Evolutionary conservation across 2,888 invertebrate species (phyloP), one percentile per base, ranked within the genome.

Genomic region (Ferrisia virgata): DNA sequence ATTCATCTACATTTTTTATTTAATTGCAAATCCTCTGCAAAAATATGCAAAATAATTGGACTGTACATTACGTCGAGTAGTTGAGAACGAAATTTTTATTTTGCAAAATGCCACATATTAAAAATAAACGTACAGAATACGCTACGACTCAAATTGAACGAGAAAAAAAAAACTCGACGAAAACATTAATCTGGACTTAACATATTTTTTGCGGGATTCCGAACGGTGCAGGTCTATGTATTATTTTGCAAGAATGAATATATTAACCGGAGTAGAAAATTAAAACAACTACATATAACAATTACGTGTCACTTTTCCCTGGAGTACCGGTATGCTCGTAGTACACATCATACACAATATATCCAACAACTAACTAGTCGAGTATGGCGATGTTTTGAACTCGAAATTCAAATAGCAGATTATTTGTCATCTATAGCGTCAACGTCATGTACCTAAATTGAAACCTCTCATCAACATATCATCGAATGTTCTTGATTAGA

Each of bases 11-110:
- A 72, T 72, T 72, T 72, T 47, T 72, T 72, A 72, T 72, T 72
- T 72, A 72, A 72, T 72, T 72, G 72, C 72, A 33, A 72, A 72
- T 33, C 33, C 72, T n/a, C 4, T 5, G 33, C 33, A 33, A 33
- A 72, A 72, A 72, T 72, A 72, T 72, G 72, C 72, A 72, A 72
- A 72, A 72, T 72, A 72, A 72, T 72, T 72, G 72, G 72, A 72
- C 72, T 72, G 72, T 36, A 28, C 33, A 72, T 72, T 72, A 72
- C 72, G 72, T 22, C 36, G 28, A 18, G 25, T 28, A 25, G 72
- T 33, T 5, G 72, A 72, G 33, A 72, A 18, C 33, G 72, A 72
- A 72, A 72, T 72, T 72, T n/a, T 72, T 64, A 64, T 64, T 64
- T 72, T 11, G n/a, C 72, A 72, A 72, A n/a, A 72, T 36, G 72